These are phyloP conservation scores for Phania funesta DNA, from an alignment of 2,888 invertebrate genomes.

Conservation along the genomic window DNA sequence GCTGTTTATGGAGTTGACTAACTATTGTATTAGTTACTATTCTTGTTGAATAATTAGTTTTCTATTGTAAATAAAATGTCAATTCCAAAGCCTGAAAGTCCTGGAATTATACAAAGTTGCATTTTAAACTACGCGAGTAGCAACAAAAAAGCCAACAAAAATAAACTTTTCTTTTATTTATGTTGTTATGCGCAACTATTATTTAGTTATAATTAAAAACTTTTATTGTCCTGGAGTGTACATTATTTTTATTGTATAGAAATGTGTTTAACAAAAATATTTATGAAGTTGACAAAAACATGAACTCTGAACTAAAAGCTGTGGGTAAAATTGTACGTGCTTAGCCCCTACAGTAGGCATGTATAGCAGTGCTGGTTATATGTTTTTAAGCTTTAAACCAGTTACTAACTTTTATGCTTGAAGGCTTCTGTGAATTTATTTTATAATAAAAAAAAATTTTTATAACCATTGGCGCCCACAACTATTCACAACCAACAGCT, in stretches of 20 bases:
- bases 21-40: slow-evolving; percentile 27
- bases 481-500: not conserved
- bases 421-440: not conserved
- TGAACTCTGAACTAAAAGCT: not conserved
- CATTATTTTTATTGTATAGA: slow-evolving; percentile 1
- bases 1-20: slow-evolving; percentile 34
- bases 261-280: not conserved
- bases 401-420: not conserved
- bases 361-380: too few relatives aligned
- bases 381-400: not conserved
- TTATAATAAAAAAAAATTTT: not conserved
- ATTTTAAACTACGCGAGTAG: slow-evolving; percentile 15
- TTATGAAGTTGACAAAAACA: slow-evolving; percentile 19
- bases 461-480: not conserved
- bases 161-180: slow-evolving; percentile 13
- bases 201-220: slow-evolving; percentile 53
- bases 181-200: slow-evolving; percentile 31
- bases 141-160: not conserved
- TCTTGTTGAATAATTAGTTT: slow-evolving; percentile 45
- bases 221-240: slow-evolving; percentile 22
- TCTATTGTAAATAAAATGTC: slow-evolving; percentile 26
- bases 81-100: slow-evolving; percentile 18
- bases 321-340: not conserved
- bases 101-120: slow-evolving; percentile 32
- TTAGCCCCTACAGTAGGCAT: not conserved